A percentile compares a stretch with the other conserved stretches of the same genome.
Evolutionary conservation across 2,888 invertebrate genomes (phyloP).

Genomic region (Pseudeuparius sepicola): DNA sequence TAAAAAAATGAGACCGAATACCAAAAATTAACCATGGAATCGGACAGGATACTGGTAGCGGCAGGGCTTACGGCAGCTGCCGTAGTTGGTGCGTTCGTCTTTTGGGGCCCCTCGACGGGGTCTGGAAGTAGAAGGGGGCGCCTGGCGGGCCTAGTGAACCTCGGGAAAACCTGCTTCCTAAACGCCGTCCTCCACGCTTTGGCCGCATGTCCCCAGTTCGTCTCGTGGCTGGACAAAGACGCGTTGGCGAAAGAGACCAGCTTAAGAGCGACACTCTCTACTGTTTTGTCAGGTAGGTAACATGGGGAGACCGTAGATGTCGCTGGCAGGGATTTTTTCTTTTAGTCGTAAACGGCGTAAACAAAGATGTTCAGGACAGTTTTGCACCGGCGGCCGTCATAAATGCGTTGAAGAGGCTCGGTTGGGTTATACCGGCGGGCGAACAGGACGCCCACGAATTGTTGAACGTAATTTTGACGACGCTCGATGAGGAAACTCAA

Average conservation of each 20-base stretch:
- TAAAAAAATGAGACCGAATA: no score
- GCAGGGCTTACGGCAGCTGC: conserved; percentile 72
- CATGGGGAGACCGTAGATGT: no score
- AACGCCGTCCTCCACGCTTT: conserved; percentile 86
- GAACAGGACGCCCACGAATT: conserved; percentile 94
- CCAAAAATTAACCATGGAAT: no score
- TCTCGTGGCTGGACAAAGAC: conserved; percentile 69
- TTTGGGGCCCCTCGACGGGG: conserved; percentile 66
- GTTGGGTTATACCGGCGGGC: conserved; percentile 82
- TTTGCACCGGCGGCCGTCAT: conserved; percentile 59
- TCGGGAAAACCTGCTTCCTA: conserved; percentile 87
- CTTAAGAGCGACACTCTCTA: conserved; percentile 62
- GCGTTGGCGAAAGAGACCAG: conserved; percentile 54
- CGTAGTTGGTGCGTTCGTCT: conserved; percentile 72
- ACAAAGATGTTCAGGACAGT: conserved; percentile 53
- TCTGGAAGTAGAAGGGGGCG: conserved; percentile 51
- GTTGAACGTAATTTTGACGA: conserved; percentile 79
- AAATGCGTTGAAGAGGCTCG: conserved; percentile 60
- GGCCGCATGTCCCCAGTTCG: conserved; percentile 77
- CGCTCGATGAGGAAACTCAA: conserved; percentile 76
- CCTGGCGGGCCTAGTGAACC: conserved; percentile 77
- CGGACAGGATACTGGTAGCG: conserved; percentile 67
- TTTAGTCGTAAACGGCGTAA: conserved; percentile 62
- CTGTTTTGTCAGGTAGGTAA: conserved; percentile 61
- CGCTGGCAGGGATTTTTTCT: no score